Conservation (phyloP, 1,140 invertebrate species). For the Druon quercuslanigerum region DNA sequence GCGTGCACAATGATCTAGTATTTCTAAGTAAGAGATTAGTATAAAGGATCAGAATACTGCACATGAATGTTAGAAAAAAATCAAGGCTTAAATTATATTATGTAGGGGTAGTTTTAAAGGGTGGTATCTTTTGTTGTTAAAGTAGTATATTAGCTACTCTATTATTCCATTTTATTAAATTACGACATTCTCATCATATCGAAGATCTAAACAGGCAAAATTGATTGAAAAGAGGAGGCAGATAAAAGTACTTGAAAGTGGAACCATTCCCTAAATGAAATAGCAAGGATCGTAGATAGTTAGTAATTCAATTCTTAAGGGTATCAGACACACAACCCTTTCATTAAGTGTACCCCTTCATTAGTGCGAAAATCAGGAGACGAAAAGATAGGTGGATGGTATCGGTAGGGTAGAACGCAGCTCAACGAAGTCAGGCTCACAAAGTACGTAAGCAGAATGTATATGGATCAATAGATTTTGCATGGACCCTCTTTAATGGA, state of each 20-base stretch:
- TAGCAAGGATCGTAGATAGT: slow-evolving; percentile 57
- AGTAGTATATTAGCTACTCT: no score
- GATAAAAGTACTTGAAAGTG: slow-evolving; percentile 47
- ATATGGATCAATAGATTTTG: slow-evolving; percentile 54
- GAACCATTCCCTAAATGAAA: slow-evolving; percentile 50
- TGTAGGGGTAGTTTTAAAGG: no score
- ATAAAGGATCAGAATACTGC: no score
- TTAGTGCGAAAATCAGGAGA: slow-evolving; percentile 59
- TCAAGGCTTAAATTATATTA: no score
- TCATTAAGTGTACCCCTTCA: slow-evolving; percentile 67
- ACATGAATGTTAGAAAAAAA: no score
- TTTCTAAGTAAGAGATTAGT: no score
- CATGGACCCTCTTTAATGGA: slow-evolving; percentile 45
- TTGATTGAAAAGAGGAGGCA: slow-evolving; percentile 28
- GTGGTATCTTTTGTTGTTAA: no score
- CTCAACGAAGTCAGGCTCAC: slow-evolving; percentile 61
- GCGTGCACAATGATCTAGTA: no score
- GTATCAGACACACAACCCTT: slow-evolving; percentile 71
- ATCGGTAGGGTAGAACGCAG: slow-evolving; percentile 35
- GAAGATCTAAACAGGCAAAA: not conserved
- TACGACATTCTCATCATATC: not conserved
- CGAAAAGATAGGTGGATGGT: slow-evolving; percentile 27
- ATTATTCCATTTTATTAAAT: not conserved
- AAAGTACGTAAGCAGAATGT: slow-evolving; percentile 65
- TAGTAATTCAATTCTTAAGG: slow-evolving; percentile 70